Percentiles rank a stretch among this genome's conserved stretches.
These are phyloP conservation scores for Drosophila virilis DNA, from an alignment of 1,140 invertebrate species.

Conservation along the genomic window DNA sequence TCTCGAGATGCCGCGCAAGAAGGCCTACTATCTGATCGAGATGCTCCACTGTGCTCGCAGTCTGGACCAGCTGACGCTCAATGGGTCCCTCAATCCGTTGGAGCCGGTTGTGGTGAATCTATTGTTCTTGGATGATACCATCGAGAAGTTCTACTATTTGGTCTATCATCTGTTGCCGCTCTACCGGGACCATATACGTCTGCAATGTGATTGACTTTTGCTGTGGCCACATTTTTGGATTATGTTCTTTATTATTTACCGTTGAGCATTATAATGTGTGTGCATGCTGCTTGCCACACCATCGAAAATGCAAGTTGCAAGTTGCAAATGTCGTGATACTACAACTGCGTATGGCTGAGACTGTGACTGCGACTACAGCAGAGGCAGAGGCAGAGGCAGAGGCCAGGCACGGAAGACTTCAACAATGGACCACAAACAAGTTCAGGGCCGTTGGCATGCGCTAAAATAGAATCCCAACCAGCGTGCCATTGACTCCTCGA, in stretches of 20 bases:
- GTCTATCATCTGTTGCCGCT: constrained; percentile 36
- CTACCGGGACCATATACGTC: constrained; percentile 33
- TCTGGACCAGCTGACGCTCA: background rate
- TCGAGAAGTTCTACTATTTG: constrained; percentile 41
- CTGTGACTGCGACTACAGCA: too few species aligned
- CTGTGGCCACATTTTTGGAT: background rate
- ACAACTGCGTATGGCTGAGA: background rate
- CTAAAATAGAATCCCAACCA: constrained; percentile 52
- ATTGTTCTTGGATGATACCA: constrained; percentile 10
- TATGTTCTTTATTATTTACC: constrained; percentile 10
- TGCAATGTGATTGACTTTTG: constrained; percentile 5
- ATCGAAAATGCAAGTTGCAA: background rate
- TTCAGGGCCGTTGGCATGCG: constrained; percentile 64
- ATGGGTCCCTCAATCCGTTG: background rate
- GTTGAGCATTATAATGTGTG: background rate
- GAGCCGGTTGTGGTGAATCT: constrained; percentile 17
- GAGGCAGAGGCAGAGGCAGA: background rate
- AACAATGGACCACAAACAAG: constrained; percentile 49
- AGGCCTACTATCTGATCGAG: constrained; percentile 34
- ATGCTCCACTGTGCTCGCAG: constrained; percentile 33
- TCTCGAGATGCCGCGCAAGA: constrained; percentile 31
- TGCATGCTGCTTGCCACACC: background rate
- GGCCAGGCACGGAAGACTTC: background rate
- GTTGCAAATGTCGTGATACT: background rate
- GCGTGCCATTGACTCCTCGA: constrained; percentile 52